phyloP scores from a whole-genome alignment of 2,797 vertebrate species.

The Schizopygopsis pylzovi region DNA sequence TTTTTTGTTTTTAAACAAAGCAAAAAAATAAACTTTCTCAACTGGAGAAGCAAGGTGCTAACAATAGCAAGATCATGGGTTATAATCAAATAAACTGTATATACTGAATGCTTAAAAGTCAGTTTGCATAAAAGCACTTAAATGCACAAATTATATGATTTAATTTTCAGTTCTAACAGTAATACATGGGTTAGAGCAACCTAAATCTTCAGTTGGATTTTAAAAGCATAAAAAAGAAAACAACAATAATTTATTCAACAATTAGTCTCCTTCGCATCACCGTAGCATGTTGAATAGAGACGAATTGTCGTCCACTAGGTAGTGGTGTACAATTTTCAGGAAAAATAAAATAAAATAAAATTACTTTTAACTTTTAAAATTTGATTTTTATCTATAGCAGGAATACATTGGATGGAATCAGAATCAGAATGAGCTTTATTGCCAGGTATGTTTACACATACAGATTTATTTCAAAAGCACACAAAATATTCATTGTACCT shows the following conservation, averaged over 20 bases:
- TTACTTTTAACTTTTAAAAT: too few species aligned
- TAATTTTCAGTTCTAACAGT: conserved; percentile 43
- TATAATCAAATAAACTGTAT: neutral
- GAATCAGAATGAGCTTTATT: neutral
- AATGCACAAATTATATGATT: neutral
- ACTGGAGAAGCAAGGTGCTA: neutral
- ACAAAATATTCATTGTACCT: neutral
- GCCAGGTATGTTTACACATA: too few species aligned
- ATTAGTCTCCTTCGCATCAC: too few species aligned
- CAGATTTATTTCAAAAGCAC: conserved; percentile 58
- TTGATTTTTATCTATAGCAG: conserved; percentile 34
- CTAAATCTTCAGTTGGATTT: conserved; percentile 64
- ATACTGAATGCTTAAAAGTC: neutral
- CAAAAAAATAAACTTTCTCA: neutral
- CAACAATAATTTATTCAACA: too few species aligned
- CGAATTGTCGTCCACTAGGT: too few species aligned
- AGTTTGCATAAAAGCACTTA: neutral
- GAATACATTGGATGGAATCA: conserved; percentile 56
- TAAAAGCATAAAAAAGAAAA: conserved; percentile 54
- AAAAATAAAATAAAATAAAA: too few species aligned
- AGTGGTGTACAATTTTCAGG: too few species aligned
- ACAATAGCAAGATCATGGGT: neutral
- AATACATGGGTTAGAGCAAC: conserved; percentile 67
- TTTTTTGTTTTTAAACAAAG: neutral
- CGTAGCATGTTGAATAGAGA: too few species aligned